Evolutionary conservation across 2,888 invertebrate genomes (phyloP).

Genomic region (Scaptomyza flava): DNA sequence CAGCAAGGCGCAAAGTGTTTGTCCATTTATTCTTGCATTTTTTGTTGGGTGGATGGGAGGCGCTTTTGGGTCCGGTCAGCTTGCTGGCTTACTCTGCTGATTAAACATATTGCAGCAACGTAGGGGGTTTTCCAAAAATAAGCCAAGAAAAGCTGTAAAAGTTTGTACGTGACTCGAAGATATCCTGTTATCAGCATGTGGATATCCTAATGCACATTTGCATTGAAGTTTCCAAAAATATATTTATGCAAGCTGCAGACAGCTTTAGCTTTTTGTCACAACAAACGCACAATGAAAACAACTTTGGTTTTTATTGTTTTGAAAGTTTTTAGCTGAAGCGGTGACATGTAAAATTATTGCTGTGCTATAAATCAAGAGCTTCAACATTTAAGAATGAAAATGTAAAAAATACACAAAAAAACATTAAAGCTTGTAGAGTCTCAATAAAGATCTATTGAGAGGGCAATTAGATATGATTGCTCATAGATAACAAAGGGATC

Average conservation of each 20-base stretch:
- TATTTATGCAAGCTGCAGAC: neutral
- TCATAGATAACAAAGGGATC: too few relatives aligned
- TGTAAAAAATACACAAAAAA: neutral
- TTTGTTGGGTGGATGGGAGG: slow-evolving; percentile 1
- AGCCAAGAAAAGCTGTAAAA: slow-evolving; percentile 7
- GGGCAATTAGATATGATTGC: too few relatives aligned
- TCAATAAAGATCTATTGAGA: neutral
- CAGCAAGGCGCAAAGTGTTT: slow-evolving; percentile 11
- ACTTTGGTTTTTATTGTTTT: neutral
- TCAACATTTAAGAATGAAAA: neutral
- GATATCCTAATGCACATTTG: neutral
- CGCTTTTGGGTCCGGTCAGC: slow-evolving; percentile 48
- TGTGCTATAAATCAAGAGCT: neutral
- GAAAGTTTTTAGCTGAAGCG: neutral
- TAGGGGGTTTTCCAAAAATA: slow-evolving; percentile 19
- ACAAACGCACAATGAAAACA: neutral
- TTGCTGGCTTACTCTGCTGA: slow-evolving; percentile 61
- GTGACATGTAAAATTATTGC: neutral
- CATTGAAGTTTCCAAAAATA: neutral
- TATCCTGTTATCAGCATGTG: slow-evolving; percentile 3
- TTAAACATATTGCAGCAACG: slow-evolving; percentile 71
- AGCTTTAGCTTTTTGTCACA: neutral
- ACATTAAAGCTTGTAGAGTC: neutral
- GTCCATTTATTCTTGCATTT: slow-evolving; percentile 13
- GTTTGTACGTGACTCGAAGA: slow-evolving; percentile 1